Evolutionary conservation across 1,140 invertebrate genomes (phyloP).

Genomic region (Platorchestia sp.): DNA sequence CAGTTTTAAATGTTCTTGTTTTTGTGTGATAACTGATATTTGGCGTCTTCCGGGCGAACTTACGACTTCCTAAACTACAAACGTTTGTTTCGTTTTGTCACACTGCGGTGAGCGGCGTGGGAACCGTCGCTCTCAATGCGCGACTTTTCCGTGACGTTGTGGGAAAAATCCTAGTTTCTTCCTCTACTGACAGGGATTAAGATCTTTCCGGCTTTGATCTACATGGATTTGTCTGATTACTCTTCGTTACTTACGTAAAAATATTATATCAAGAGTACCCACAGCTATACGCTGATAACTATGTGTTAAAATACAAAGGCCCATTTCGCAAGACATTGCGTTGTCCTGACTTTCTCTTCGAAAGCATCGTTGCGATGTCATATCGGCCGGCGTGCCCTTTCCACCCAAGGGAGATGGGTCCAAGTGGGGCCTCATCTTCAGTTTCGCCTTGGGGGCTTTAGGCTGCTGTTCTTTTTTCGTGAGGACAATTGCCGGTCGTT

Average conservation of each 20-base stretch:
- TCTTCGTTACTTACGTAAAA: neutral
- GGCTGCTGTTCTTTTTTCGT: neutral
- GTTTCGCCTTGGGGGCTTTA: neutral
- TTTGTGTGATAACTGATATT: neutral
- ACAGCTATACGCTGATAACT: neutral
- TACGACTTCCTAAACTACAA: neutral
- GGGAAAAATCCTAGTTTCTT: neutral
- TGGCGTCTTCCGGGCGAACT: neutral
- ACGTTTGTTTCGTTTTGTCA: neutral
- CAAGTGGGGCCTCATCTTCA: neutral
- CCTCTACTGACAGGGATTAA: neutral
- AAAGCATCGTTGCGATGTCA: too few relatives aligned
- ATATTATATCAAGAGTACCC: neutral
- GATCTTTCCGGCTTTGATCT: neutral
- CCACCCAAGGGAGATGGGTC: neutral
- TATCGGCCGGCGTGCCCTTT: neutral
- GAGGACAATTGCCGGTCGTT: neutral
- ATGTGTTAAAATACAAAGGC: neutral
- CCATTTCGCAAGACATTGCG: neutral
- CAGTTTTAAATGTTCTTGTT: neutral
- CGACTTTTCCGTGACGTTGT: neutral
- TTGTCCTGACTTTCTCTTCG: neutral
- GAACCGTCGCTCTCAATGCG: neutral
- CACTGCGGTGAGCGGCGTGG: neutral
- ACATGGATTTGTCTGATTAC: neutral